Evolutionary conservation across 1,140 invertebrate genomes (phyloP).

Genomic region (Tenebrio molitor): DNA sequence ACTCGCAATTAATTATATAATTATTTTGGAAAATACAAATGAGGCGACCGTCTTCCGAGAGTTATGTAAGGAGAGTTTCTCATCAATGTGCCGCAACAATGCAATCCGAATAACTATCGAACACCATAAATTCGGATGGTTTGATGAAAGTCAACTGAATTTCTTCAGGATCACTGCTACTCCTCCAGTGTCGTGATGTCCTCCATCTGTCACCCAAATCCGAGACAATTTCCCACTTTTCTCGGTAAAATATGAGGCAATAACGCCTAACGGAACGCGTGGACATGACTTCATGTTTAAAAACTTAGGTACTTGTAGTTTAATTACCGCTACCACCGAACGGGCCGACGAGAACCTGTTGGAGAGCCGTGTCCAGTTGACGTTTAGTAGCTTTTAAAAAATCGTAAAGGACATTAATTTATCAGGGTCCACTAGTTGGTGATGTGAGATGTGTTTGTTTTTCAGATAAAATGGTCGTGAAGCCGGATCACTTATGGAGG

Average conservation of each 20-base stretch:
- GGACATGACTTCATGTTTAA: neutral
- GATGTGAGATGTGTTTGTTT: neutral
- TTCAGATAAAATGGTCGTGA: slow-evolving; percentile 41
- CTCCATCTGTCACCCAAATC: no score
- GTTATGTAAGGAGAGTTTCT: neutral
- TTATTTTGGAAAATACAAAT: no score
- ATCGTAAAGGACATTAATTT: slow-evolving; percentile 19
- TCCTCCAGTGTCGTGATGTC: no score
- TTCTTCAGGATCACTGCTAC: no score
- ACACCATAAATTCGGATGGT: no score
- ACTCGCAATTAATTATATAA: no score
- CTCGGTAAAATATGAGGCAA: no score
- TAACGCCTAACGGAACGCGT: neutral
- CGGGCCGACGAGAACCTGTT: slow-evolving; percentile 7
- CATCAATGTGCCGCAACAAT: neutral
- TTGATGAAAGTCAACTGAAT: no score
- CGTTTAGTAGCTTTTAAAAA: slow-evolving; percentile 2
- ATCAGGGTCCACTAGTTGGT: slow-evolving; percentile 3
- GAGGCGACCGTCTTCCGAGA: neutral
- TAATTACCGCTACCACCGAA: neutral
- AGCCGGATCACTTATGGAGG: slow-evolving; percentile 34
- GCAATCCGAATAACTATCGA: no score
- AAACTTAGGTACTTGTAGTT: neutral
- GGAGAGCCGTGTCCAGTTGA: no score
- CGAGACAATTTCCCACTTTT: no score